These are phyloP conservation scores for Ranitomeya variabilis DNA, from an alignment of 2,113 vertebrate genomes.

Conservation along the genomic window DNA sequence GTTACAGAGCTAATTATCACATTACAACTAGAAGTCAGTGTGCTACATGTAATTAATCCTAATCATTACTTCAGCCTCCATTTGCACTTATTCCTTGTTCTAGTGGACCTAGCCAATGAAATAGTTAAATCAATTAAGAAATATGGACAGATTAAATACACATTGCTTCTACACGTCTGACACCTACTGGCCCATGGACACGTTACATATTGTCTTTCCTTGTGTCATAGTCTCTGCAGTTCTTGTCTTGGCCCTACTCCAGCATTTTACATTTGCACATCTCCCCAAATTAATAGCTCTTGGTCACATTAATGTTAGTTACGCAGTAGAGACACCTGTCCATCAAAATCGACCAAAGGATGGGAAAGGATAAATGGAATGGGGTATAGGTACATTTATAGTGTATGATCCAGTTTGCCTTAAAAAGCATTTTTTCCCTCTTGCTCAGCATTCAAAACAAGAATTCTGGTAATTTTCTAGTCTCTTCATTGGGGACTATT, in stretches of 20 bases:
- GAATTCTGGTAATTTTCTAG: too few species aligned
- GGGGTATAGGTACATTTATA: too few species aligned
- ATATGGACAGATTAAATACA: not conserved
- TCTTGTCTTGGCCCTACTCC: not conserved
- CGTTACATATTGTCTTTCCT: not conserved
- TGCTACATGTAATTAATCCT: not conserved
- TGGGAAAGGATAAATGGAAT: too few species aligned
- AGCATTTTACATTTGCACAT: not conserved
- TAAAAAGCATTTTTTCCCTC: too few species aligned
- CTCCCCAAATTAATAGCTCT: not conserved
- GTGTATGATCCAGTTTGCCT: too few species aligned
- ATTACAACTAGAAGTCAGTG: not conserved
- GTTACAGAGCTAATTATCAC: not conserved
- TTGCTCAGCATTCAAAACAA: too few species aligned
- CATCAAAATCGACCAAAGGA: too few species aligned
- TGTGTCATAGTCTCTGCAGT: not conserved
- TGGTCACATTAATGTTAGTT: too few species aligned
- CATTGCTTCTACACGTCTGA: constrained; percentile 22
- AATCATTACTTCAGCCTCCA: constrained; percentile 1
- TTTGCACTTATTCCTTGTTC: not conserved
- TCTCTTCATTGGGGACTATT: not conserved
- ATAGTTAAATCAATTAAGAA: not conserved
- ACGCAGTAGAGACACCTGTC: too few species aligned
- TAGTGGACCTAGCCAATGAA: not conserved
- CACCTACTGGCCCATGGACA: constrained; percentile 4